phyloP scores from a whole-genome alignment of 2,113 vertebrate species.

The Syngnathoides biaculeatus region DNA sequence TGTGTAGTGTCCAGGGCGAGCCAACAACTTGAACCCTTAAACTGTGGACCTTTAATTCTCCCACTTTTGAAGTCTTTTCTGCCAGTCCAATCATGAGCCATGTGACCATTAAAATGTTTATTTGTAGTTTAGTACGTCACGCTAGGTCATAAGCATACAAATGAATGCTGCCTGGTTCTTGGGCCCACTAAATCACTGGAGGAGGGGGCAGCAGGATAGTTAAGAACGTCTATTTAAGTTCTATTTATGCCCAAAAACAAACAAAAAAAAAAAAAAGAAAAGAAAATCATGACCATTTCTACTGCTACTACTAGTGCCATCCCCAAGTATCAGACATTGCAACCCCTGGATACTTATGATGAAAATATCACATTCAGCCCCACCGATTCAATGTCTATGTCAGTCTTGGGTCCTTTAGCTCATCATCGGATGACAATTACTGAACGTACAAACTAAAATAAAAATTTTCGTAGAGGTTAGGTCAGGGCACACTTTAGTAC shows the following conservation, averaged over 20 bases:
- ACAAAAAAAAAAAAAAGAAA: too few relatives aligned
- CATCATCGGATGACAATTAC: neutral
- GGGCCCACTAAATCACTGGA: too few relatives aligned
- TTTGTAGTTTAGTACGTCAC: neutral
- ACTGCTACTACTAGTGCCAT: too few relatives aligned
- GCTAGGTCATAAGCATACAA: too few relatives aligned
- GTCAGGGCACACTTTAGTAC: slow-evolving; percentile 41
- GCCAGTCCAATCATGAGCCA: neutral
- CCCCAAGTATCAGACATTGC: too few relatives aligned
- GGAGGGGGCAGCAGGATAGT: too few relatives aligned
- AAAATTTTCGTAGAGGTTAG: slow-evolving; percentile 30
- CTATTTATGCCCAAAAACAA: too few relatives aligned
- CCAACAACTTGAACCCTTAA: neutral
- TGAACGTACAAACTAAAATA: neutral
- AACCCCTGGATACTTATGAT: neutral
- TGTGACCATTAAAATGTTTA: neutral
- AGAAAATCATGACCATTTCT: too few relatives aligned
- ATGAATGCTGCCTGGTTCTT: too few relatives aligned
- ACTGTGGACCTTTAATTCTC: neutral
- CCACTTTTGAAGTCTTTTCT: neutral
- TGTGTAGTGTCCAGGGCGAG: neutral
- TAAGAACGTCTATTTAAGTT: too few relatives aligned
- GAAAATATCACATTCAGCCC: neutral
- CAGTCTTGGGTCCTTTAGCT: too few relatives aligned
- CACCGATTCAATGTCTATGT: neutral